Conservation (phyloP, 2,888 invertebrate species). For the Himalopsyche japonica region DNA sequence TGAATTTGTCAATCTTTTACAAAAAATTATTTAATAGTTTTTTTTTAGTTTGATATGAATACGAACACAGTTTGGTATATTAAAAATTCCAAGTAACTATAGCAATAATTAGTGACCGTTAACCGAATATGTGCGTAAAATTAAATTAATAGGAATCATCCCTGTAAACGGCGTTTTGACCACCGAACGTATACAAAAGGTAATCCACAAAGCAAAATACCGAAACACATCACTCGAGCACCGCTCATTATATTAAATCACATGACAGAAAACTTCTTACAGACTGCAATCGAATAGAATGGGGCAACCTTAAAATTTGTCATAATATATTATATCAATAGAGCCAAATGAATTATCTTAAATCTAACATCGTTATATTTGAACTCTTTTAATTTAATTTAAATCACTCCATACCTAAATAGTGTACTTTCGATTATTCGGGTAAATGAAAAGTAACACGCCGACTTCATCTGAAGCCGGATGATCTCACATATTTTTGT, state of each 20-base stretch:
- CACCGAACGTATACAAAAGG: background rate
- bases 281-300: background rate
- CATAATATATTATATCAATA: slow-evolving; percentile 34
- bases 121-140: slow-evolving; percentile 10
- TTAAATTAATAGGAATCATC: background rate
- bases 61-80: slow-evolving; percentile 40
- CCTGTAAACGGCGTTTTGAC: background rate
- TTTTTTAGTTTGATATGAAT: slow-evolving; percentile 34
- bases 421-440: too few relatives aligned
- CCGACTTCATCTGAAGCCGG: too few relatives aligned
- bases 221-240: slow-evolving; percentile 34
- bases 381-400: slow-evolving; percentile 39
- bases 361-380: slow-evolving; percentile 39
- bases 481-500: too few relatives aligned
- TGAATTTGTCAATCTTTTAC: slow-evolving; percentile 17
- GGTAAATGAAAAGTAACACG: too few relatives aligned
- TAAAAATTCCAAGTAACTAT: background rate
- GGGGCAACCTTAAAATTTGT: slow-evolving; percentile 32
- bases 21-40: slow-evolving; percentile 10
- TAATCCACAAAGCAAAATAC: background rate
- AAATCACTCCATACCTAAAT: slow-evolving; percentile 35
- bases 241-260: slow-evolving; percentile 32
- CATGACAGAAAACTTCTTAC: slow-evolving; percentile 19
- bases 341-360: slow-evolving; percentile 33
- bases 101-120: slow-evolving; percentile 2